Percentiles rank a stretch among this genome's conserved stretches.
These are phyloP conservation scores for Netelia inedita DNA, from an alignment of 2,888 invertebrate genomes.

Conservation along the genomic window DNA sequence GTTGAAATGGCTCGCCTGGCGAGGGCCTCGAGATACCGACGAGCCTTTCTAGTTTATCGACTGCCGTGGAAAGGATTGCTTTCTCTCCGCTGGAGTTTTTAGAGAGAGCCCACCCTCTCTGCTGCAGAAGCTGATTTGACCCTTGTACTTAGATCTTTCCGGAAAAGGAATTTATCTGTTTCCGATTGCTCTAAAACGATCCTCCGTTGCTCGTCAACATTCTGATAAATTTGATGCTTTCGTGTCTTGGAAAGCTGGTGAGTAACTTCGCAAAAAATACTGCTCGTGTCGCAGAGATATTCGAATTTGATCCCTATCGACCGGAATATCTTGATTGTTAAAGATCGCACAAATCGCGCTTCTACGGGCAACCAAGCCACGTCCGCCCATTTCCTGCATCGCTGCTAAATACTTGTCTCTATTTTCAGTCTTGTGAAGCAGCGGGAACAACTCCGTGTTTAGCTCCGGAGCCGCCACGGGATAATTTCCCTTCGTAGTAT, in stretches of 20 bases:
- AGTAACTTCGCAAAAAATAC: conserved; percentile 38
- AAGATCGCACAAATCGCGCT: conserved; percentile 33
- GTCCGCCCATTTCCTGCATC: conserved; percentile 17
- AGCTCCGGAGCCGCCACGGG: conserved; percentile 25
- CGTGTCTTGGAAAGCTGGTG: conserved; percentile 38
- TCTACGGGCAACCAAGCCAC: conserved; percentile 27
- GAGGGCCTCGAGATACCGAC: conserved; percentile 11
- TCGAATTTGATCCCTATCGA: conserved; percentile 42
- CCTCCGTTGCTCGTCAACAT: conserved; percentile 33
- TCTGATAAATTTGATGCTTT: conserved; percentile 41
- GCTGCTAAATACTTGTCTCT: conserved; percentile 35
- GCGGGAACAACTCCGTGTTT: conserved; percentile 16
- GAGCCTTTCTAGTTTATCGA: conserved; percentile 6
- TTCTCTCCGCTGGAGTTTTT: conserved; percentile 22
- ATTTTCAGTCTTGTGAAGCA: conserved; percentile 35
- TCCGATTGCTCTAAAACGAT: conserved; percentile 29
- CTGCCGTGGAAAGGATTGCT: background rate
- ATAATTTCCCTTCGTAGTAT: conserved; percentile 25
- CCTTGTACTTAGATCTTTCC: background rate
- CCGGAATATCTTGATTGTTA: conserved; percentile 26
- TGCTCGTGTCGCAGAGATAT: conserved; percentile 41
- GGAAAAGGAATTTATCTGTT: conserved; percentile 49
- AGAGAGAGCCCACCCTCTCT: conserved; percentile 39
- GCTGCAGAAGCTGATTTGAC: conserved; percentile 1
- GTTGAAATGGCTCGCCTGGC: background rate